Evolutionary conservation across 2,797 vertebrate species (phyloP).

Genomic region (Macropodus opercularis): DNA sequence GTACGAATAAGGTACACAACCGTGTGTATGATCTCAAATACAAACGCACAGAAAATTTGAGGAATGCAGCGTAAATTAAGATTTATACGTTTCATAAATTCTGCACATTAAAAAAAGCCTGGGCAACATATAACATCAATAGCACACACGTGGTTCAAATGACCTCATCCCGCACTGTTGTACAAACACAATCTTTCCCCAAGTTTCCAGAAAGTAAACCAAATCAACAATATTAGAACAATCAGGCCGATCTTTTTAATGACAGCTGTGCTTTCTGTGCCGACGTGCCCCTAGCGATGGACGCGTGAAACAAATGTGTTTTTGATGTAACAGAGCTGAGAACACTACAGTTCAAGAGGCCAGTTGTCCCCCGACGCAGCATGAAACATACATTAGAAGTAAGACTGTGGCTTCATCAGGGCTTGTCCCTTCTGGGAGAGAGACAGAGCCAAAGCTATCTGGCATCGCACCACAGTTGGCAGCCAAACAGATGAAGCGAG

Average conservation of each 20-base stretch:
- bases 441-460: slow-evolving; percentile 55
- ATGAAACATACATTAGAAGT: slow-evolving; percentile 57
- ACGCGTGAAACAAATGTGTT: slow-evolving; percentile 54
- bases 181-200: slow-evolving; percentile 37
- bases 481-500: slow-evolving; percentile 61
- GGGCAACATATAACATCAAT: slow-evolving; percentile 35
- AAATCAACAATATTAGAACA: slow-evolving; percentile 64
- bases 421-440: slow-evolving; percentile 53
- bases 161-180: slow-evolving; percentile 46
- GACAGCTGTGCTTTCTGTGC: slow-evolving; percentile 50
- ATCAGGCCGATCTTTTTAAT: slow-evolving; percentile 61
- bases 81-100: slow-evolving; percentile 19
- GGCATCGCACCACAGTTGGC: slow-evolving; percentile 63
- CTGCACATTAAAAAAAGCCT: slow-evolving; percentile 22
- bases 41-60: not conserved
- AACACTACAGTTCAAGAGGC: slow-evolving; percentile 50
- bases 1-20: no score
- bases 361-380: slow-evolving; percentile 16
- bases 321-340: slow-evolving; percentile 51
- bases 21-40: no score
- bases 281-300: slow-evolving; percentile 34
- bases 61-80: slow-evolving; percentile 5
- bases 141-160: slow-evolving; percentile 37
- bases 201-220: slow-evolving; percentile 38
- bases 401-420: slow-evolving; percentile 52